Evolutionary conservation across 2,888 invertebrate genomes (phyloP), one percentile per base, ranked within the genome.

Genomic region (Lacanobia oleracea): DNA sequence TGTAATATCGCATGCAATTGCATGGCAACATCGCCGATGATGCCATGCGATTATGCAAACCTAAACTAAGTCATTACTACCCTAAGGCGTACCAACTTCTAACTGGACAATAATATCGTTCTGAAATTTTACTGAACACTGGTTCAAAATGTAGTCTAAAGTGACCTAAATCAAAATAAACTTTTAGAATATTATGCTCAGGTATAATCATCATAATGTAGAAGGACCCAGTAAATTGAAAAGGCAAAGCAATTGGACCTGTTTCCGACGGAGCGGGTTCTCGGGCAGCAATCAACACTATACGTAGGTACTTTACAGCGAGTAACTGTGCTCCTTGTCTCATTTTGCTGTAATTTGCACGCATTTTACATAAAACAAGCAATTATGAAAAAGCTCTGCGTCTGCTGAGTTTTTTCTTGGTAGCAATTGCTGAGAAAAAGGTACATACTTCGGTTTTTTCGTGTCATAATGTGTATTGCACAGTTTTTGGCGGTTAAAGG

Each of bases 191-290:
- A 16, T 12, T 40, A n/a, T 16, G n/a, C 12, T 40, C 16, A 14
- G 16, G 40, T 53, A 33, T 53, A 64, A 48, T 18, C 2, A 50
- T 50, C 9, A 50, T 40, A 50, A n/a, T 62, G 14, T 40, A 33
- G 27, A 21, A 10, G 18, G 27, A 27, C 27, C 27, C 10, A 27
- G 50, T 54, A 60, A 51, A 40, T 51, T 60, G 45, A 68, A 65
- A 64, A 23, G 16, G 43, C 33, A 16, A 70, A 54, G 54, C 40
- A 18, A 23, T 56, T 14, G 18, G 21, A 57, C 64, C 53, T 21
- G 62, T 74, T 82, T 40, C 79, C 85, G 79, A 57, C 85, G 79
- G 82, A 40, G n/a, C 57, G 45, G 21, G 48, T 43, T 27, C 21
- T 57, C 12, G 37, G 37, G 48, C 43, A 27, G 57, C 62, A n/a